Evolutionary conservation across 1,140 invertebrate species (phyloP), one percentile per base, ranked within the genome.

Genomic region (Drosophila tristis): DNA sequence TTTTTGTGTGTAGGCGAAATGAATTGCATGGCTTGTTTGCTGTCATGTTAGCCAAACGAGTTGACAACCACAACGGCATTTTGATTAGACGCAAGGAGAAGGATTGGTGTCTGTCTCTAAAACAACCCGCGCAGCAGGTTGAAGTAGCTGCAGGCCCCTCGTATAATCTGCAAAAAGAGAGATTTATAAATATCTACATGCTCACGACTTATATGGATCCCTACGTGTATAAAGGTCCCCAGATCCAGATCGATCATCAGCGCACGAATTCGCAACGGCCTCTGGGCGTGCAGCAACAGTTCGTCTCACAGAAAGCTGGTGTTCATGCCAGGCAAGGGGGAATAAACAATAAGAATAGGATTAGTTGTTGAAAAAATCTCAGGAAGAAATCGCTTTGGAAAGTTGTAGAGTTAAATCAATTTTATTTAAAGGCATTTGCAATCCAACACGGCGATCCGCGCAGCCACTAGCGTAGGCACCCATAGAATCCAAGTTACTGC

Each of bases 11-110:
- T 4, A 8, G 49, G 39, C n/a, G 68, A 77, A 81, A 81, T 80
- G 84, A 82, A 86, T 86, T 76, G 84, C 84, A 72, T 75, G 79
- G 78, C 84, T 76, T 87, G 82, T 89, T 87, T 82, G 63, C 84
- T 87, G 82, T 87, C 82, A 87, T 86, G 82, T 86, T 78, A 79
- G 78, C 70, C 82, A 64, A 81, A 68, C 74, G 66, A 64, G 77
- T 67, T 86, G 81, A 86, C 81, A 86, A 71, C 64, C 77, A 65
- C 55, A 64, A 77, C 48, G 74, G 47, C 66, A 58, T 78, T 81
- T 81, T 86, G 82, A 86, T 86, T 86, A 71, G 78, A 47, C 45
- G 47, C 16, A 7, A 51, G 42, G 25, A 55, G n/a, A 31, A 43
- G 39, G 49, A 23, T 43, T 29, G 25, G n/a, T 54, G 15, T 35